A percentile compares a stretch with the other conserved stretches of the same genome.
phyloP scores from a whole-genome alignment of 2,797 vertebrate genomes.

The Steatocranus sp. region DNA sequence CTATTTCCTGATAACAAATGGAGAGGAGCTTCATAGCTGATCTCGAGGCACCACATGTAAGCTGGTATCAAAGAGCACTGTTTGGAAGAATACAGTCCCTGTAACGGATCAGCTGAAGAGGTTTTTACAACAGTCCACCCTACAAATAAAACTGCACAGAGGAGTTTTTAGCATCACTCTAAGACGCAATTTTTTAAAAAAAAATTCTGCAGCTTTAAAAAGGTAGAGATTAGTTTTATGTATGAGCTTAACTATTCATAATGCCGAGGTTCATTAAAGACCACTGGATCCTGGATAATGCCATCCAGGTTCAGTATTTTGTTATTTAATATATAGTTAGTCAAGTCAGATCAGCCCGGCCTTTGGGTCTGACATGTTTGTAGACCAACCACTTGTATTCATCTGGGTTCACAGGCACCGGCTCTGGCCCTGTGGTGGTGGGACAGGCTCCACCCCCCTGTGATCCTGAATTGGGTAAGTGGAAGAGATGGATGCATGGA shows the following conservation, averaged over 20 bases:
- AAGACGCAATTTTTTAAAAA: accelerated
- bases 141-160: neutral
- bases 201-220: neutral
- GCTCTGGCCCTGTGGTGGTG: neutral
- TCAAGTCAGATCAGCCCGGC: neutral
- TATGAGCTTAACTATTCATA: neutral
- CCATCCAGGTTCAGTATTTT: neutral
- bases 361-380: neutral
- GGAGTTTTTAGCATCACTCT: neutral
- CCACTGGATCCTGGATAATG: neutral
- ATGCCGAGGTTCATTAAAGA: neutral
- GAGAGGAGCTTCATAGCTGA: neutral
- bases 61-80: neutral
- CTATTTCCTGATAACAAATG: neutral
- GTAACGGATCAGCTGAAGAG: neutral
- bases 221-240: neutral
- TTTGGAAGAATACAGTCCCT: neutral
- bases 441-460: neutral
- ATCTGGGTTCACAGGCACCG: neutral
- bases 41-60: neutral
- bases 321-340: neutral
- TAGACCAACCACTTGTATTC: neutral
- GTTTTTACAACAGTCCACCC: neutral
- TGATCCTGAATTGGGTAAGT: neutral
- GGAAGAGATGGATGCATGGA: neutral